These are phyloP conservation scores for Dione juno DNA, from an alignment of 2,888 invertebrate species.

Conservation along the genomic window DNA sequence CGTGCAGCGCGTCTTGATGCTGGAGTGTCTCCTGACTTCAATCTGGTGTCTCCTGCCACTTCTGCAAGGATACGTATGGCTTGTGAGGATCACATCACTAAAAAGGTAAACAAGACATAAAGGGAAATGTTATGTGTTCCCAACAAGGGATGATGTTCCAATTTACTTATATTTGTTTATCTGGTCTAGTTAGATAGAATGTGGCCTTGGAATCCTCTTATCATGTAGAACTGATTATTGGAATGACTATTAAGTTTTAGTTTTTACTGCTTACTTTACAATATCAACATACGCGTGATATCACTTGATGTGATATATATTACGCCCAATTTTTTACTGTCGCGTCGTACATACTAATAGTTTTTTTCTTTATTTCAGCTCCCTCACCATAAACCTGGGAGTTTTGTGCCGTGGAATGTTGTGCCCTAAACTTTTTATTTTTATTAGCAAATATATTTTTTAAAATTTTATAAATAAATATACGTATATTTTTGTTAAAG, in stretches of 20 bases:
- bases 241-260: no score
- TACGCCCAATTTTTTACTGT: no score
- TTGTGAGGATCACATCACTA: conserved; percentile 92
- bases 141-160: no score
- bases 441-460: not conserved
- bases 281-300: no score
- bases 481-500: not conserved
- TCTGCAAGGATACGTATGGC: conserved; percentile 94
- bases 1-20: conserved; percentile 89
- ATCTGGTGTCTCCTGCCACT: conserved; percentile 93
- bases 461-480: conserved; percentile 1
- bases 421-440: conserved; percentile 67
- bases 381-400: conserved; percentile 77
- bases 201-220: no score
- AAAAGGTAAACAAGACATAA: conserved; percentile 82
- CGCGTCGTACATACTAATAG: not conserved
- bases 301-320: no score
- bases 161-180: no score
- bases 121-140: not conserved
- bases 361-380: conserved; percentile 74
- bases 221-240: no score
- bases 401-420: conserved; percentile 86
- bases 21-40: conserved; percentile 84
- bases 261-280: no score
- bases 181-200: not conserved